phyloP scores from a whole-genome alignment of 2,888 invertebrate genomes.

The Autographa gamma region DNA sequence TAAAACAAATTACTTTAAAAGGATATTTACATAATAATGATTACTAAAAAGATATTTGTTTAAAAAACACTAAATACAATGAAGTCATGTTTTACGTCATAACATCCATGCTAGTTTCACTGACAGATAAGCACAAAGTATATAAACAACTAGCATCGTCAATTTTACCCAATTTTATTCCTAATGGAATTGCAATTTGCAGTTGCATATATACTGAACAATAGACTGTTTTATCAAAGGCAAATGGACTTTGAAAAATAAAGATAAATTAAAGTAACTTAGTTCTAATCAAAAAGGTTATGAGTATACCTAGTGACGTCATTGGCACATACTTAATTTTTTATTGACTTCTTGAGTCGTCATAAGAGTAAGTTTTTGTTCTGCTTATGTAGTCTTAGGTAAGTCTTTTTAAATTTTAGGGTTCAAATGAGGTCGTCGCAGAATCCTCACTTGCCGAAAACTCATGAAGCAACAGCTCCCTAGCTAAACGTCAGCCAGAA shows the following conservation, averaged over 20 bases:
- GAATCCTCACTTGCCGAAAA: not conserved
- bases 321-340: constrained; percentile 7
- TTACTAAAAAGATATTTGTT: not conserved
- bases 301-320: constrained; percentile 18
- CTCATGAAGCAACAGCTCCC: not conserved
- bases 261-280: not conserved
- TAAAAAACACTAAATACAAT: not conserved
- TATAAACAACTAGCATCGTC: too few species aligned
- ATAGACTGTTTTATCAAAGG: too few species aligned
- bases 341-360: not conserved
- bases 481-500: not conserved
- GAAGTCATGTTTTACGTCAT: too few species aligned
- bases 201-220: too few species aligned
- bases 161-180: too few species aligned
- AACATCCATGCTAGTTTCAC: too few species aligned
- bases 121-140: too few species aligned
- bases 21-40: not conserved
- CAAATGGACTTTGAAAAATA: too few species aligned
- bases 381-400: too few species aligned
- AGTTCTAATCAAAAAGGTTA: constrained; percentile 6
- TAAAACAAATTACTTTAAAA: not conserved
- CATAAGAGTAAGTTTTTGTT: not conserved
- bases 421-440: not conserved
- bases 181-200: too few species aligned
- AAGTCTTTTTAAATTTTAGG: too few species aligned